Evolutionary conservation across 2,888 invertebrate genomes (phyloP).

Genomic region (Digitonthophagus gazella): DNA sequence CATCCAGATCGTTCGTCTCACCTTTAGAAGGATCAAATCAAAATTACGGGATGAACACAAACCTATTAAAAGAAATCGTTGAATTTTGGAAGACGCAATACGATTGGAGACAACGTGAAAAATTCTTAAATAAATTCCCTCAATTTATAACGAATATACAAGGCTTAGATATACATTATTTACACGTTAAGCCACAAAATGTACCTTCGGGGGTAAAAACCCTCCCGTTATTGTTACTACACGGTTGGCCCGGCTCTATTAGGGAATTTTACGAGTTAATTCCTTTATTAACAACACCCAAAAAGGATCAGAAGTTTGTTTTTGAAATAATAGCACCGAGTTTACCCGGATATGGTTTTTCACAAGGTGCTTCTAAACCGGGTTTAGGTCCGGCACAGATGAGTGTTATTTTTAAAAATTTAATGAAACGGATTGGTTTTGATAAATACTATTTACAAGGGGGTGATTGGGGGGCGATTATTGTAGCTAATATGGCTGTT

Average conservation of each 20-base stretch:
- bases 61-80: slow-evolving; percentile 61
- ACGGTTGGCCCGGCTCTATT: slow-evolving; percentile 90
- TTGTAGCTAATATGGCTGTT: slow-evolving; percentile 61
- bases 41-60: slow-evolving; percentile 78
- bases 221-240: slow-evolving; percentile 68
- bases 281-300: slow-evolving; percentile 60
- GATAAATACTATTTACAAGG: slow-evolving; percentile 70
- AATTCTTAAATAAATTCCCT: slow-evolving; percentile 61
- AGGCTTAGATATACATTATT: slow-evolving; percentile 68
- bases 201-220: slow-evolving; percentile 44
- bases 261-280: slow-evolving; percentile 78
- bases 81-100: slow-evolving; percentile 76
- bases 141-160: slow-evolving; percentile 72
- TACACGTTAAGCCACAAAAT: slow-evolving; percentile 61
- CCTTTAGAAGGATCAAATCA: slow-evolving; percentile 70
- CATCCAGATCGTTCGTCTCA: slow-evolving; percentile 44
- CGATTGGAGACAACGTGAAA: slow-evolving; percentile 64
- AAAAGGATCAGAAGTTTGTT: slow-evolving; percentile 57
- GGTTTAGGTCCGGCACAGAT: slow-evolving; percentile 62
- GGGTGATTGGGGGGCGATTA: slow-evolving; percentile 78
- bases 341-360: slow-evolving; percentile 56
- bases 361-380: slow-evolving; percentile 58
- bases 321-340: slow-evolving; percentile 64
- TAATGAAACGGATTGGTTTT: slow-evolving; percentile 70
- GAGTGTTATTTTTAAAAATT: slow-evolving; percentile 60